These are phyloP conservation scores for Arnoldichthys spilopterus DNA, from an alignment of 2,797 vertebrate species.

Conservation along the genomic window DNA sequence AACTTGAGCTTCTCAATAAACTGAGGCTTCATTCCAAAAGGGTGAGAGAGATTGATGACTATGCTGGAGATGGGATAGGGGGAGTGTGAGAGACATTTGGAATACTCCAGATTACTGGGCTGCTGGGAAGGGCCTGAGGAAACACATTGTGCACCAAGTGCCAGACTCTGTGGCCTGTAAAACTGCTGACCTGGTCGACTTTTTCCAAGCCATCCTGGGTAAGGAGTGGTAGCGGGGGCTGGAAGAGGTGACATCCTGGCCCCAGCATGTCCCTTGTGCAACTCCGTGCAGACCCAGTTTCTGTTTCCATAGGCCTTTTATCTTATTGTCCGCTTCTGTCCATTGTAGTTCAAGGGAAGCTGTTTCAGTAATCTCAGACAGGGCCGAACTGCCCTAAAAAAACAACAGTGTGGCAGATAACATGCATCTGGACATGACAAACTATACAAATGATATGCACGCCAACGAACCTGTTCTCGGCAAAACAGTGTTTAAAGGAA, in stretches of 20 bases:
- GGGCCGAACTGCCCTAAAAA: conserved; percentile 45
- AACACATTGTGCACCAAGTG: conserved; percentile 48
- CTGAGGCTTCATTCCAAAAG: conserved; percentile 50
- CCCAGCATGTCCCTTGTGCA: conserved; percentile 32
- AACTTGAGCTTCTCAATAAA: conserved; percentile 56
- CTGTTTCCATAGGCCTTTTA: conserved; percentile 49
- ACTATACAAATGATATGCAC: not conserved
- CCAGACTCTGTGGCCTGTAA: conserved; percentile 50
- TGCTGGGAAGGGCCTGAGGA: conserved; percentile 51
- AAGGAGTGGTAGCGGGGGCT: conserved; percentile 30
- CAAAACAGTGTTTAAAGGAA: not conserved
- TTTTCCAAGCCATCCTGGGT: conserved; percentile 23
- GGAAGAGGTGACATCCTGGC: conserved; percentile 53
- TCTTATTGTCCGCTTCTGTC: conserved; percentile 55
- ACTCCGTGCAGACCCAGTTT: conserved; percentile 26
- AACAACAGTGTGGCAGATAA: conserved; percentile 52
- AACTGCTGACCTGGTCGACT: conserved; percentile 52
- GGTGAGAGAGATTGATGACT: conserved; percentile 61
- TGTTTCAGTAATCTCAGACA: conserved; percentile 46
- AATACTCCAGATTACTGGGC: conserved; percentile 57
- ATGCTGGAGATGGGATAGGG: conserved; percentile 32
- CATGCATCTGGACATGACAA: conserved; percentile 36
- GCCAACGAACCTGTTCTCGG: conserved; percentile 16
- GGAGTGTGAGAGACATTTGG: conserved; percentile 28
- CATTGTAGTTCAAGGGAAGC: conserved; percentile 56